Percentiles rank a stretch among this genome's conserved stretches.
Evolutionary conservation across 2,113 vertebrate species (phyloP).

Genomic region (Pseudopodoces humilis): DNA sequence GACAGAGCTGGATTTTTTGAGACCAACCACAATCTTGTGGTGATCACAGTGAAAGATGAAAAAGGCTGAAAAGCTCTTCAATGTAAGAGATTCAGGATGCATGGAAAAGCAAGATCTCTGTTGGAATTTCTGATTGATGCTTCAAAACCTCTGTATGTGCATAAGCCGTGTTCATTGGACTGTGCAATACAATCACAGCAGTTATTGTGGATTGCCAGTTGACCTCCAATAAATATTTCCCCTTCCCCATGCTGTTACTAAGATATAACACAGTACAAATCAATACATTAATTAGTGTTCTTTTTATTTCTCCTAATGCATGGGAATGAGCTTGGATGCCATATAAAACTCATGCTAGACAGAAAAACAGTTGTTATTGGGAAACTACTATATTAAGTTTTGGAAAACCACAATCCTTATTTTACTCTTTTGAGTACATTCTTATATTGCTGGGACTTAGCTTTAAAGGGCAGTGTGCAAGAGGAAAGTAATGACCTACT

Average conservation of each 20-base stretch:
- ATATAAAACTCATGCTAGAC: not conserved
- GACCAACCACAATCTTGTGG: not conserved
- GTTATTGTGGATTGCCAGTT: not conserved
- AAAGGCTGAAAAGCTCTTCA: not conserved
- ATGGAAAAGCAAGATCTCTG: not conserved
- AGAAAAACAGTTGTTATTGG: not conserved
- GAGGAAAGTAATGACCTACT: not conserved
- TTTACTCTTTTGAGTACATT: not conserved
- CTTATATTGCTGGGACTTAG: not conserved
- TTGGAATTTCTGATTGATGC: not conserved
- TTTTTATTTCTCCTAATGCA: not conserved
- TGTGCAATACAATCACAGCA: not conserved
- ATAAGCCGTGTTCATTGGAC: not conserved
- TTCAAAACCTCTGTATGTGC: not conserved
- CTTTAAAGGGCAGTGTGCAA: not conserved
- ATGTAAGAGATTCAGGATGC: not conserved
- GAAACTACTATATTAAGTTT: not conserved
- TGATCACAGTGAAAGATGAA: not conserved
- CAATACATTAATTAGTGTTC: not conserved
- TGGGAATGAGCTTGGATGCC: not conserved
- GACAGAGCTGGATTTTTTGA: not conserved
- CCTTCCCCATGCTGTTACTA: not conserved
- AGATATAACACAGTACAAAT: not conserved
- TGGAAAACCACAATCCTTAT: not conserved
- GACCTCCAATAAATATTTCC: not conserved